Percentiles rank a stretch among this genome's conserved stretches.
phyloP scores from a whole-genome alignment of 2,888 invertebrate genomes.

The Limnephilus lunatus region DNA sequence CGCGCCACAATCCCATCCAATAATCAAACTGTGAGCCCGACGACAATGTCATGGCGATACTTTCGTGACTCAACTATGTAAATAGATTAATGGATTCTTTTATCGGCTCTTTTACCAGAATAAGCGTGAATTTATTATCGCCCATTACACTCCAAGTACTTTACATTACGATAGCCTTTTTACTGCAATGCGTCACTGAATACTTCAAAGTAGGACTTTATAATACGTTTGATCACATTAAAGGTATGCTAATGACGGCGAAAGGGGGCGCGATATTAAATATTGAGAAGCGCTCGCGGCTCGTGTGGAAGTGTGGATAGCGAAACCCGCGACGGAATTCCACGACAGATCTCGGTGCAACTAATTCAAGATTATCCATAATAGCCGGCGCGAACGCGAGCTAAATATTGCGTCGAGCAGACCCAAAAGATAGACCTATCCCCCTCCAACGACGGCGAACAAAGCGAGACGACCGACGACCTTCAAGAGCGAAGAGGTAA shows the following conservation, averaged over 20 bases:
- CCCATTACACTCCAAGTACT: not conserved
- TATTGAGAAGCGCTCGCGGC: slow-evolving; percentile 7
- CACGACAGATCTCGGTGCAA: slow-evolving; percentile 42
- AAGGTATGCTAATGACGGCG: not conserved
- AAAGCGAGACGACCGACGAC: slow-evolving; percentile 4
- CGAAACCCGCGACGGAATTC: slow-evolving; percentile 36
- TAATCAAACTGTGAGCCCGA: not conserved
- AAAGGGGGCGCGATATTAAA: not conserved
- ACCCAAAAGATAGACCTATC: not conserved
- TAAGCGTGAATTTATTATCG: slow-evolving; percentile 2
- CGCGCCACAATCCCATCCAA: not conserved
- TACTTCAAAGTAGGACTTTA: not conserved
- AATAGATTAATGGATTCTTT: slow-evolving; percentile 2
- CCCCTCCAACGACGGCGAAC: not conserved
- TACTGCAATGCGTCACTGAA: slow-evolving; percentile 2
- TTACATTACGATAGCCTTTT: slow-evolving; percentile 2
- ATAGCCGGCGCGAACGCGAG: not conserved
- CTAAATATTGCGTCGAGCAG: slow-evolving; percentile 21
- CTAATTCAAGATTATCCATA: slow-evolving; percentile 45
- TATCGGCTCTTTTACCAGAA: not conserved
- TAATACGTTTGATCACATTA: not conserved
- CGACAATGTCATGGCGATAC: not conserved
- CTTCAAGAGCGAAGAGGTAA: not conserved
- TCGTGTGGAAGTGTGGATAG: not conserved
- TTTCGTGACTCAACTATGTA: not conserved